A percentile compares a stretch with the other conserved stretches of the same genome.
These are phyloP conservation scores for Neolamprologus brichardi DNA, from an alignment of 2,113 vertebrate species.

Conservation along the genomic window DNA sequence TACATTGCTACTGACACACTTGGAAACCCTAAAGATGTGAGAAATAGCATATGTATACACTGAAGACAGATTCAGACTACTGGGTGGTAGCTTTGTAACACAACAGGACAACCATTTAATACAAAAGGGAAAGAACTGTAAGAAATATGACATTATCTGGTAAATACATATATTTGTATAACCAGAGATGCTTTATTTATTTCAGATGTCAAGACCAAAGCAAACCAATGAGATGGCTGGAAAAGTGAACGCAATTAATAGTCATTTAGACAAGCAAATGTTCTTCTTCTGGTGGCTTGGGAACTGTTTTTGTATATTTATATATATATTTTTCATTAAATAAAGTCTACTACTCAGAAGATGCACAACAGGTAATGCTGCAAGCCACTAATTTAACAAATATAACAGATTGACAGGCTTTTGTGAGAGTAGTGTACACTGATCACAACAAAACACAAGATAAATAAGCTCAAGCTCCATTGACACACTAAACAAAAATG, in stretches of 20 bases:
- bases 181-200: conserved; percentile 13
- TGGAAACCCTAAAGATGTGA: conserved; percentile 7
- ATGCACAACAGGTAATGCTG: conserved; percentile 35
- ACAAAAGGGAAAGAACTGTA: conserved; percentile 10
- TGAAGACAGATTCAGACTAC: conserved; percentile 22
- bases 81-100: conserved; percentile 28
- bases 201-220: neutral
- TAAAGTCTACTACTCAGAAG: conserved; percentile 34
- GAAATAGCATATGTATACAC: conserved; percentile 24
- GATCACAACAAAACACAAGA: conserved; percentile 66
- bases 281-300: conserved; percentile 13
- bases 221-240: neutral
- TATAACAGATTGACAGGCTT: conserved; percentile 51
- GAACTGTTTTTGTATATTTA: neutral
- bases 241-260: neutral
- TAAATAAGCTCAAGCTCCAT: conserved; percentile 57
- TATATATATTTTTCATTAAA: neutral
- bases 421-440: conserved; percentile 53
- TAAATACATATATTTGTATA: neutral
- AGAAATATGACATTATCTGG: neutral
- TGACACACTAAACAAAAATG: conserved; percentile 45
- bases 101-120: conserved; percentile 27
- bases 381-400: conserved; percentile 38
- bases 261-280: neutral
- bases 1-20: conserved; percentile 23